Conservation (phyloP, 2,888 invertebrate genomes). For the Xylophagus ater region DNA sequence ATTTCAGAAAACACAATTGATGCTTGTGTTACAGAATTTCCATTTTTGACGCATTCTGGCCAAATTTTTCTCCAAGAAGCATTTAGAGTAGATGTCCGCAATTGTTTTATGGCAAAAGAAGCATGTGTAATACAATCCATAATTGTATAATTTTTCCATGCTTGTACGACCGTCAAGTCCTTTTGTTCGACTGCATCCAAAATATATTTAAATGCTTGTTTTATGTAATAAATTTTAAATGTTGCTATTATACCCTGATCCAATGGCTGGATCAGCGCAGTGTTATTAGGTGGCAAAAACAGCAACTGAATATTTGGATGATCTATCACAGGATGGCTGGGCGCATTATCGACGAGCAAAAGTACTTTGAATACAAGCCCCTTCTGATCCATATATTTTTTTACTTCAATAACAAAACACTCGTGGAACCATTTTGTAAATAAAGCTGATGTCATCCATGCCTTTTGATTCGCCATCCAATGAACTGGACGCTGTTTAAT, state of each 20-base stretch:
- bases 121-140: too few species aligned
- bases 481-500: constrained; percentile 19
- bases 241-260: constrained; percentile 24
- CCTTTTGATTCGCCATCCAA: constrained; percentile 22
- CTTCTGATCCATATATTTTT: constrained; percentile 17
- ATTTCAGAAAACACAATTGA: too few species aligned
- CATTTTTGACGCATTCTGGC: too few species aligned
- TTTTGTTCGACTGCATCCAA: too few species aligned
- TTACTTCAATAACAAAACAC: too few species aligned
- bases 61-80: too few species aligned
- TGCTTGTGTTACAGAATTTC: too few species aligned
- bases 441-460: constrained; percentile 19
- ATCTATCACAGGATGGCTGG: constrained; percentile 19
- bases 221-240: too few species aligned
- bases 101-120: too few species aligned
- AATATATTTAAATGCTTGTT: constrained; percentile 11
- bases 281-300: constrained; percentile 25
- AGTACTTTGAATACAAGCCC: constrained; percentile 20
- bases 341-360: constrained; percentile 21
- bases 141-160: too few species aligned
- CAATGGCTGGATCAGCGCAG: constrained; percentile 22
- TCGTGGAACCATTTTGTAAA: constrained; percentile 15
- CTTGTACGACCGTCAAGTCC: too few species aligned
- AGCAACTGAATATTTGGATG: constrained; percentile 19
- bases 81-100: too few species aligned